Evolutionary conservation across 2,113 vertebrate species (phyloP), one percentile per base, ranked within the genome.

Genomic region (Xenopus borealis): DNA sequence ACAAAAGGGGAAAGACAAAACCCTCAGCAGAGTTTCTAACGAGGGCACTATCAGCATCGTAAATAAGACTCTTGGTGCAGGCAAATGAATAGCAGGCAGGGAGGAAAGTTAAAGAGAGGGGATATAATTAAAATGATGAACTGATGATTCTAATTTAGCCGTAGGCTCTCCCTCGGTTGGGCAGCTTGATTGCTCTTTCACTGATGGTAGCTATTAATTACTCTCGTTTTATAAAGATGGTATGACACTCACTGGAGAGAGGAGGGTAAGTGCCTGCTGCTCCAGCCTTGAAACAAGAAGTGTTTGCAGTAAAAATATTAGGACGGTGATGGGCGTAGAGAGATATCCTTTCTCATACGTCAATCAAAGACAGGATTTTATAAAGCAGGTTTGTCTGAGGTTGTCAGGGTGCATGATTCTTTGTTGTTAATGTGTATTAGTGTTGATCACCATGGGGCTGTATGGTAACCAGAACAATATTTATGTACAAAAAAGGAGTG

Each of bases 141-240:
- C 66, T 76, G 66, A 69, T 69, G 66, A 76, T 69, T 69, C 46
- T 76, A 63, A 69, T 69, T 69, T 76, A 69, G 73, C 73, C 47
- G 66, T 63, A 59, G 73, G 73, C 73, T 76, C 59, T 76, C 73
- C 73, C 66, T 76, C 18, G 73, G 73, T 69, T 69, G 73, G 73
- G 73, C 73, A 76, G 66, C 73, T 69, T 76, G 73, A 76, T 76
- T 69, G 73, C 66, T 63, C 45, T 69, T 69, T 76, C 73, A 64
- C 73, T 76, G 66, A 69, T 76, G 59, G 46, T 64, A 76, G 73
- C 73, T 76, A 76, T 69, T 76, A 76, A 76, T 76, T 76, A 76
- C 73, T 69, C 27, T 63, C 30, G 46, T 63, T 59, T 75, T 76
- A 69, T 45, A 76, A 76, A 59, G 68, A 69, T 55, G 66, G 66